Evolutionary conservation across 2,113 vertebrate genomes (phyloP).

Genomic region (Brienomyrus longianalis): DNA sequence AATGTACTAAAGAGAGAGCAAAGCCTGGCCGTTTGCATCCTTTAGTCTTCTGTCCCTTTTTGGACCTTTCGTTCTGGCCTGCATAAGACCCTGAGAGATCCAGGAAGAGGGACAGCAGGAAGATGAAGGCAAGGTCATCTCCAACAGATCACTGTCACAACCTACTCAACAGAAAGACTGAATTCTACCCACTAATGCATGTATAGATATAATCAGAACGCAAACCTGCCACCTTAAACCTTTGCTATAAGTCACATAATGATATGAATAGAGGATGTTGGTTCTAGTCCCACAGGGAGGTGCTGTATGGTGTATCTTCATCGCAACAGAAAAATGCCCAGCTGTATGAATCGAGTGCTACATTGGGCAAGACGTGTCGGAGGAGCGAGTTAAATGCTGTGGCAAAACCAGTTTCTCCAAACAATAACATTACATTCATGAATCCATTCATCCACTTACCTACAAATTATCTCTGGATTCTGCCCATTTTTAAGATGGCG

Average conservation of each 20-base stretch:
- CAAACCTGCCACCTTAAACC: background rate
- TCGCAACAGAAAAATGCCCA: background rate
- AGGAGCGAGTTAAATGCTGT: background rate
- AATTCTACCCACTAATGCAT: background rate
- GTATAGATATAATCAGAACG: background rate
- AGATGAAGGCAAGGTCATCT: constrained; percentile 45
- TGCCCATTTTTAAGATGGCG: background rate
- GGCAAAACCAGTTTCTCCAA: background rate
- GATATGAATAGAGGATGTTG: background rate
- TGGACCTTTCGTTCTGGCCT: constrained; percentile 38
- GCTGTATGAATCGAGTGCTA: background rate
- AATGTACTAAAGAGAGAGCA: constrained; percentile 60
- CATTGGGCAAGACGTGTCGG: background rate
- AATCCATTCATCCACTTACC: background rate
- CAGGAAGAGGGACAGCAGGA: constrained; percentile 54
- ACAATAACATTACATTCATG: background rate
- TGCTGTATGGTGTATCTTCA: background rate
- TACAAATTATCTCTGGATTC: background rate
- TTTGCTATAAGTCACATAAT: background rate
- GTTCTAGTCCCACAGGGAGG: background rate
- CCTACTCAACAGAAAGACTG: background rate
- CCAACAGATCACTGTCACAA: background rate
- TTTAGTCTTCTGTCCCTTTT: constrained; percentile 56
- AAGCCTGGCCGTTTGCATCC: constrained; percentile 52
- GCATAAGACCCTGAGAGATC: constrained; percentile 50